These are phyloP conservation scores for Trachemys scripta DNA, from an alignment of 2,113 vertebrate genomes.

Conservation along the genomic window DNA sequence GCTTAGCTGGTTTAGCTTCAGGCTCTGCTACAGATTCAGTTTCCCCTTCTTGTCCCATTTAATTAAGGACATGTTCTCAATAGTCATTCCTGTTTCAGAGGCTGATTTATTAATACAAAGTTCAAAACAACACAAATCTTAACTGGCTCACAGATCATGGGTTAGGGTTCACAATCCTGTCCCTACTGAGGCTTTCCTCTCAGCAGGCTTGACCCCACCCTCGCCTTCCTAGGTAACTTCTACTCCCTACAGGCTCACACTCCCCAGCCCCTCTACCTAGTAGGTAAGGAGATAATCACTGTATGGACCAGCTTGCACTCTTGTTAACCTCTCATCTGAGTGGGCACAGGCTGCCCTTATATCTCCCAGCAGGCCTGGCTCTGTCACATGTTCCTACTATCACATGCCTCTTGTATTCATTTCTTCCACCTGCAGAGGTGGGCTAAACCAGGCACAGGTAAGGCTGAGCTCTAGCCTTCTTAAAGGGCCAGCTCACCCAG, in stretches of 20 bases:
- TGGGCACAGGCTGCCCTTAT: neutral
- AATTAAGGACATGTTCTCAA: neutral
- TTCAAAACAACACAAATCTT: neutral
- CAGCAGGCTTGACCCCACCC: neutral
- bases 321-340: neutral
- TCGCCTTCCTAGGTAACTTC: fast-evolving
- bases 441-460: neutral
- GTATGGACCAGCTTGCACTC: neutral
- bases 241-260: no score
- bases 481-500: neutral
- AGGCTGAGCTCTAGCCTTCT: fast-evolving
- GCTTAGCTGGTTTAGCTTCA: neutral
- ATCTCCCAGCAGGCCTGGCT: neutral
- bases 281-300: neutral
- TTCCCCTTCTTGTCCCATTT: neutral
- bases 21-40: neutral
- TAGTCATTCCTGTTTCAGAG: neutral
- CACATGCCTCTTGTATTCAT: neutral
- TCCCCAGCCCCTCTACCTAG: neutral
- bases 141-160: neutral
- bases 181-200: fast-evolving
- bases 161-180: fast-evolving
- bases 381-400: neutral
- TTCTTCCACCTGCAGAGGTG: neutral
- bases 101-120: neutral